A percentile compares a stretch with the other conserved stretches of the same genome.
Conservation (phyloP, 2,888 invertebrate genomes). For the Xanthostigma xanthostigma region DNA sequence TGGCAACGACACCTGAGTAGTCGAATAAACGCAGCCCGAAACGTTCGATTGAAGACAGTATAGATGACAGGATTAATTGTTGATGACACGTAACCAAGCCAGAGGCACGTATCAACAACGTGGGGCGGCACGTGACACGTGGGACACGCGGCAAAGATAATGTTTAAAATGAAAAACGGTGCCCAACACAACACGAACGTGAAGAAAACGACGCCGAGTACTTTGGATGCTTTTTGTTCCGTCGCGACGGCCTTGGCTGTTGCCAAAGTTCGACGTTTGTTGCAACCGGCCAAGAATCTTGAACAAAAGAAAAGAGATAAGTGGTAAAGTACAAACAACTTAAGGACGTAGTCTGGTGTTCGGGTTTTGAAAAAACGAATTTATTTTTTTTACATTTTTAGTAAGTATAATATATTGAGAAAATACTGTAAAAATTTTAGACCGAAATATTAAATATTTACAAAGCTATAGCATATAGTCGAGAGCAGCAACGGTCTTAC, state of each 20-base stretch:
- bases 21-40: conserved; percentile 70
- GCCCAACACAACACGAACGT: conserved; percentile 89
- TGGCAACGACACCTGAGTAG: conserved; percentile 60
- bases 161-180: conserved; percentile 81
- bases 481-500: too few relatives aligned
- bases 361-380: too few relatives aligned
- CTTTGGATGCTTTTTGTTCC: conserved; percentile 91
- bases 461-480: too few relatives aligned
- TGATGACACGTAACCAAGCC: conserved; percentile 85
- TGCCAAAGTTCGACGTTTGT: conserved; percentile 53
- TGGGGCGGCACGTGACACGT: conserved; percentile 59
- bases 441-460: too few relatives aligned
- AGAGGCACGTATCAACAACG: conserved; percentile 68
- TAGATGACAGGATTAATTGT: conserved; percentile 91
- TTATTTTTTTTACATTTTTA: too few relatives aligned
- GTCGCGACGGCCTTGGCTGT: conserved; percentile 66
- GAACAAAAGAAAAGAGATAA: conserved; percentile 12
- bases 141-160: conserved; percentile 73
- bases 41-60: conserved; percentile 82
- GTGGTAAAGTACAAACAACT: too few relatives aligned
- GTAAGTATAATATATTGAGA: too few relatives aligned
- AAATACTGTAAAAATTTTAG: too few relatives aligned
- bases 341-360: too few relatives aligned
- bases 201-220: conserved; percentile 80
- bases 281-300: conserved; percentile 55